Conservation (phyloP, 2,797 vertebrate species). For the Lagodon rhomboides region DNA sequence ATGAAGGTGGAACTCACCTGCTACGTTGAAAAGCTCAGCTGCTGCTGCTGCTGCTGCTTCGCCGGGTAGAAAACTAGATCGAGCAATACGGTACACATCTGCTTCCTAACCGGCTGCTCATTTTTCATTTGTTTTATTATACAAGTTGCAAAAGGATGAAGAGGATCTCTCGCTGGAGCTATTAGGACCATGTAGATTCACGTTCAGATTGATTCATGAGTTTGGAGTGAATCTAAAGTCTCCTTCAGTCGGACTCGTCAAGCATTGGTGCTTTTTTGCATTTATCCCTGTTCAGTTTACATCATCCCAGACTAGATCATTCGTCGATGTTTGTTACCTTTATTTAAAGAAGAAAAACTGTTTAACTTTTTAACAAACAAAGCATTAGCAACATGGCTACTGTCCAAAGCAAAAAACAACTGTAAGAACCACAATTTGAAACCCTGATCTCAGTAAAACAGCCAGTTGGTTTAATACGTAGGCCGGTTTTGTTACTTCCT, state of each 20-base stretch:
- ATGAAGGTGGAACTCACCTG: constrained; percentile 53
- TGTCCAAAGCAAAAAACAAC: too few relatives aligned
- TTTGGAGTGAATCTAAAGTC: neutral
- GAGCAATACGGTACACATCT: neutral
- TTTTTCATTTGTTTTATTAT: neutral
- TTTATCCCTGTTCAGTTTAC: neutral
- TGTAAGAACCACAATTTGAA: too few relatives aligned
- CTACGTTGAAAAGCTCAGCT: constrained; percentile 12
- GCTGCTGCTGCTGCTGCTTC: constrained; percentile 46
- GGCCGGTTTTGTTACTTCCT: too few relatives aligned
- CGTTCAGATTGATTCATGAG: neutral
- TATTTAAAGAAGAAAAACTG: too few relatives aligned
- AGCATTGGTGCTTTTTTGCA: neutral
- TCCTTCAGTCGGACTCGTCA: neutral
- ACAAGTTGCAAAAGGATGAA: neutral
- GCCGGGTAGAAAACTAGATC: constrained; percentile 7
- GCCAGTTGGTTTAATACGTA: too few relatives aligned
- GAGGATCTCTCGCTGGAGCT: too few relatives aligned
- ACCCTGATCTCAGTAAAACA: too few relatives aligned
- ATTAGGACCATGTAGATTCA: neutral
- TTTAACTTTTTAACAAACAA: neutral
- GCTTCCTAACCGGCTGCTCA: constrained; percentile 11
- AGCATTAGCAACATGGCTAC: too few relatives aligned
- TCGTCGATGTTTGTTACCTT: neutral
- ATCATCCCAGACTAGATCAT: neutral